phyloP scores from a whole-genome alignment of 2,797 vertebrate species.

The Carcharodon carcharias region DNA sequence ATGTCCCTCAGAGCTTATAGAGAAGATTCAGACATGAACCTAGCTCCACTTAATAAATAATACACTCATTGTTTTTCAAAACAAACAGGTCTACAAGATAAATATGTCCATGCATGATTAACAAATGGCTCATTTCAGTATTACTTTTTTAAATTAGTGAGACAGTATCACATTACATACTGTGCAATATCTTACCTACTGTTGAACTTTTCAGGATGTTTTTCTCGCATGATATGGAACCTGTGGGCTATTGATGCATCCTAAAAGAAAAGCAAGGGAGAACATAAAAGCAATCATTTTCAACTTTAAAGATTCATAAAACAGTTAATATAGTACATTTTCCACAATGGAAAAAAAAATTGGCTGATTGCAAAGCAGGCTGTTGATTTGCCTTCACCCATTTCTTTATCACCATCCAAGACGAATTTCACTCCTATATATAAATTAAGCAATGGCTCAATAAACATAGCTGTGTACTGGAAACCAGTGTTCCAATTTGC shows the following conservation, averaged over 20 bases:
- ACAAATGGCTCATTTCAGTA: background rate
- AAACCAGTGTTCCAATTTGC: background rate
- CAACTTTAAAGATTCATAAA: background rate
- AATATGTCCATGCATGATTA: background rate
- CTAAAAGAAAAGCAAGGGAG: constrained; percentile 50
- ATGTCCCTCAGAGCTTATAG: background rate
- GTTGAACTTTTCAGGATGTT: constrained; percentile 85
- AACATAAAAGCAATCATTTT: background rate
- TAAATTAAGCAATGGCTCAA: background rate
- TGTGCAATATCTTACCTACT: constrained; percentile 66
- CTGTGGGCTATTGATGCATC: constrained; percentile 84
- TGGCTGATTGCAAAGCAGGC: background rate
- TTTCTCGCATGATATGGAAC: constrained; percentile 87
- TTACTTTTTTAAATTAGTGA: background rate
- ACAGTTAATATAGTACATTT: background rate
- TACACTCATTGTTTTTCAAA: background rate
- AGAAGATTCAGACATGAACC: background rate
- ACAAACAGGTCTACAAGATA: background rate
- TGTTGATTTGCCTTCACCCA: background rate
- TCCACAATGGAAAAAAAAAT: background rate
- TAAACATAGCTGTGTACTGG: background rate
- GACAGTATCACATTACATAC: background rate
- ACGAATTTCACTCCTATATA: background rate
- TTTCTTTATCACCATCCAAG: background rate
- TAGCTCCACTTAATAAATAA: background rate